Evolutionary conservation across 2,113 vertebrate species (phyloP).

Genomic region (Herpetotheres cachinnans): DNA sequence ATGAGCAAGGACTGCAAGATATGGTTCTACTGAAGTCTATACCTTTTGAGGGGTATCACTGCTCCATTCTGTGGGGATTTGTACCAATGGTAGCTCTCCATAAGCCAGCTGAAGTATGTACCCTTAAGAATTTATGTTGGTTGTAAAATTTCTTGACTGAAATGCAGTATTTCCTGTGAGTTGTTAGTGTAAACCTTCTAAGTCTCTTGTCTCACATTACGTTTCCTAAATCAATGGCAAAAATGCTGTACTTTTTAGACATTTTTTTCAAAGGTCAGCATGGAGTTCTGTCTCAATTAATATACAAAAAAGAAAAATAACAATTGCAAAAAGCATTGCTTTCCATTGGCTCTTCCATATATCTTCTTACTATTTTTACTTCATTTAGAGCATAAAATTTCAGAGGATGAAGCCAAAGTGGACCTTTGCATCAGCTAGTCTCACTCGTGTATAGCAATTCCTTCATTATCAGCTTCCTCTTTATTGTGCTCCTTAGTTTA

Average conservation of each 20-base stretch:
- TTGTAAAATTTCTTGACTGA: neutral
- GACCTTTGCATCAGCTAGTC: neutral
- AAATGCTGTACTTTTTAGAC: neutral
- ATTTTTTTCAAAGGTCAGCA: neutral
- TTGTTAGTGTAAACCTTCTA: neutral
- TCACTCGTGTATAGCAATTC: neutral
- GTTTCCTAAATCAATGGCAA: neutral
- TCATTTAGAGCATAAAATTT: neutral
- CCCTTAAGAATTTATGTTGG: neutral
- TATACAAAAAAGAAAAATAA: neutral
- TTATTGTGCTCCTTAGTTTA: neutral
- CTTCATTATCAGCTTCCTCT: neutral
- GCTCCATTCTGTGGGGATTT: neutral
- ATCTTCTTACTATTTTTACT: neutral
- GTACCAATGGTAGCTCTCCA: neutral
- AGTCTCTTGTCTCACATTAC: neutral
- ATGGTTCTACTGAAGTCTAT: neutral
- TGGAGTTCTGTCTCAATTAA: neutral
- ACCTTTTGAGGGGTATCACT: neutral
- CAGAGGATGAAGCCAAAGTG: neutral
- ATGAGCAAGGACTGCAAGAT: neutral
- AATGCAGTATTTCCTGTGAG: neutral
- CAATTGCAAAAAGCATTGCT: neutral
- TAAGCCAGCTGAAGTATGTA: neutral
- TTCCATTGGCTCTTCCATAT: neutral